Conservation (phyloP, 2,797 vertebrate species). For the Odontamblyopus rebecca region DNA sequence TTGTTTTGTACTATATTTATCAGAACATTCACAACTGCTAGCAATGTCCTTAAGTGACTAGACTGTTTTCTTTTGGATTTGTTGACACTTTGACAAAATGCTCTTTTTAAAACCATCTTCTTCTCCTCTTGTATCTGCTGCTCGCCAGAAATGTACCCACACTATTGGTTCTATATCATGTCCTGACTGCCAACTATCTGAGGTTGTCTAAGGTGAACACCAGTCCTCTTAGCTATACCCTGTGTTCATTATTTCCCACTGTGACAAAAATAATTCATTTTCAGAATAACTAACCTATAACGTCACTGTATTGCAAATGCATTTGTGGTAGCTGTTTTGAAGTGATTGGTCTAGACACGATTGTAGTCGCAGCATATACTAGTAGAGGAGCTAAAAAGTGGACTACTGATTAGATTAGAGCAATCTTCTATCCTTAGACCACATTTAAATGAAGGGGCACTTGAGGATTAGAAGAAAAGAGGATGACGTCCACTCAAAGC, state of each 20-base stretch:
- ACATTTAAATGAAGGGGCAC: conserved; percentile 29
- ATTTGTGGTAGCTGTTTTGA: conserved; percentile 8
- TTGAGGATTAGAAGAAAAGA: conserved; percentile 43
- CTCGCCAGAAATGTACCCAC: background rate
- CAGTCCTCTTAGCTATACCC: conserved; percentile 2
- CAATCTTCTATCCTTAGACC: conserved; percentile 32
- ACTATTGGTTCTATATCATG: too few species aligned
- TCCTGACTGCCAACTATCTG: conserved; percentile 8
- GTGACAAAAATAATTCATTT: conserved; percentile 3
- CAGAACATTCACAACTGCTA: background rate
- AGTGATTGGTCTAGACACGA: conserved; percentile 47
- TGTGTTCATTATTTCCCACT: conserved; percentile 12
- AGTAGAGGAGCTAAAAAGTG: conserved; percentile 12
- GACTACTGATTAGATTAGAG: conserved; percentile 61
- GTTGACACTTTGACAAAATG: too few species aligned
- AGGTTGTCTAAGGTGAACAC: conserved; percentile 18
- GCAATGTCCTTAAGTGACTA: background rate
- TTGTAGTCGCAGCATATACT: conserved; percentile 18
- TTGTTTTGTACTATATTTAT: background rate
- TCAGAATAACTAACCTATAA: conserved; percentile 9
- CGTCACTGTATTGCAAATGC: conserved; percentile 11
- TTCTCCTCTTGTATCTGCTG: background rate
- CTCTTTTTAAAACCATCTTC: background rate
- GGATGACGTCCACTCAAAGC: conserved; percentile 44
- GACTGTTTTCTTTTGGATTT: background rate